phyloP scores from a whole-genome alignment of 2,113 vertebrate genomes.

The Porphyrio hochstetteri region DNA sequence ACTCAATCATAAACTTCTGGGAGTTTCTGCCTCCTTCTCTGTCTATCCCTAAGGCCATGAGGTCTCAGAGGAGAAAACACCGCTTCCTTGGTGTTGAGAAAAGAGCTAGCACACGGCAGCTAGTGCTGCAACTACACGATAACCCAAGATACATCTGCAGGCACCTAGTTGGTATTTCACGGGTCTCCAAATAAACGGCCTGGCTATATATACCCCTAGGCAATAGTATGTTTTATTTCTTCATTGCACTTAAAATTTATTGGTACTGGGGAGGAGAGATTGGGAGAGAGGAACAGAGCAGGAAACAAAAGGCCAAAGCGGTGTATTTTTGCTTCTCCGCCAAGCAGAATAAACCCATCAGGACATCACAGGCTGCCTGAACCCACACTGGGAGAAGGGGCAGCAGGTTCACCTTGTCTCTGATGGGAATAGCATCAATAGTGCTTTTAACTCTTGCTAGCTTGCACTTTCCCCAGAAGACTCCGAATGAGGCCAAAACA shows the following conservation, averaged over 20 bases:
- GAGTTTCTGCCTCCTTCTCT: background rate
- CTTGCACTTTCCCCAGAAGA: background rate
- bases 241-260: background rate
- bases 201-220: background rate
- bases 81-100: background rate
- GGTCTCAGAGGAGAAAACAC: background rate
- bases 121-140: background rate
- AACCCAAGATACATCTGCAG: background rate
- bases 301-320: background rate
- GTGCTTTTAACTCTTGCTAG: background rate
- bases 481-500: background rate
- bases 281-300: background rate
- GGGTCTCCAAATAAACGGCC: background rate
- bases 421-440: background rate
- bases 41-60: background rate
- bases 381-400: fast-evolving
- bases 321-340: background rate
- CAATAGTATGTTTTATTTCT: background rate
- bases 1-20: background rate
- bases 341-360: background rate
- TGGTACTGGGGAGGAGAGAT: background rate
- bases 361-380: background rate
- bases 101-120: background rate
- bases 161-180: background rate
- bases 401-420: background rate